Percentiles rank a stretch among this genome's conserved stretches.
These are phyloP conservation scores for Rhingia campestris DNA, from an alignment of 2,888 invertebrate species.

Conservation along the genomic window DNA sequence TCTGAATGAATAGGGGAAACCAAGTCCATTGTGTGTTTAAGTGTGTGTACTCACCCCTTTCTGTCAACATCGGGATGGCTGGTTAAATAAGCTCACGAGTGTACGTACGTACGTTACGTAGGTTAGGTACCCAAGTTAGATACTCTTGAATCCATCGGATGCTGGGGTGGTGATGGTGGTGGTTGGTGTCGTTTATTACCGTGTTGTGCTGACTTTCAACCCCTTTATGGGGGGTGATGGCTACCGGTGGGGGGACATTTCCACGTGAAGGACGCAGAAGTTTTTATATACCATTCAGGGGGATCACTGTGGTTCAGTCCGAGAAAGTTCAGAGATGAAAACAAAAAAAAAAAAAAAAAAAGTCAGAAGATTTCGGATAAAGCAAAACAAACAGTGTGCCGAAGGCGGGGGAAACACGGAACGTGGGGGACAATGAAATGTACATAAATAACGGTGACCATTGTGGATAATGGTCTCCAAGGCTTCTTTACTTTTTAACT, in stretches of 20 bases:
- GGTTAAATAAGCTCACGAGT: slow-evolving; percentile 61
- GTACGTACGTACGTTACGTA: slow-evolving; percentile 4
- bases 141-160: slow-evolving; percentile 4
- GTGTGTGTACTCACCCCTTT: slow-evolving; percentile 61
- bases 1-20: slow-evolving; percentile 71
- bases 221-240: slow-evolving; percentile 71
- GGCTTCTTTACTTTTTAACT: slow-evolving; percentile 64
- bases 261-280: slow-evolving; percentile 70
- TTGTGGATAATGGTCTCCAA: slow-evolving; percentile 69
- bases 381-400: slow-evolving; percentile 70
- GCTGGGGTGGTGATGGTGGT: slow-evolving; percentile 28
- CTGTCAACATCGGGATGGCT: slow-evolving; percentile 37
- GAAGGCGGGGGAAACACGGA: slow-evolving; percentile 20
- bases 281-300: slow-evolving; percentile 40
- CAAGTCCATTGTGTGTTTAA: slow-evolving; percentile 24
- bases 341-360: slow-evolving; percentile 11
- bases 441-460: slow-evolving; percentile 74
- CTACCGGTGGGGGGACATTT: slow-evolving; percentile 58
- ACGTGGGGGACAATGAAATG: slow-evolving; percentile 59
- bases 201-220: slow-evolving; percentile 69
- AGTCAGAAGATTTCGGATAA: slow-evolving; percentile 69
- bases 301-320: slow-evolving; percentile 59
- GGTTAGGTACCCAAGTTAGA: slow-evolving; percentile 38
- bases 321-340: slow-evolving; percentile 53
- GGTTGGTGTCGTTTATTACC: slow-evolving; percentile 34